Evolutionary conservation across 2,888 invertebrate species (phyloP), one percentile per base, ranked within the genome.

Genomic region (Tyria jacobaeae): DNA sequence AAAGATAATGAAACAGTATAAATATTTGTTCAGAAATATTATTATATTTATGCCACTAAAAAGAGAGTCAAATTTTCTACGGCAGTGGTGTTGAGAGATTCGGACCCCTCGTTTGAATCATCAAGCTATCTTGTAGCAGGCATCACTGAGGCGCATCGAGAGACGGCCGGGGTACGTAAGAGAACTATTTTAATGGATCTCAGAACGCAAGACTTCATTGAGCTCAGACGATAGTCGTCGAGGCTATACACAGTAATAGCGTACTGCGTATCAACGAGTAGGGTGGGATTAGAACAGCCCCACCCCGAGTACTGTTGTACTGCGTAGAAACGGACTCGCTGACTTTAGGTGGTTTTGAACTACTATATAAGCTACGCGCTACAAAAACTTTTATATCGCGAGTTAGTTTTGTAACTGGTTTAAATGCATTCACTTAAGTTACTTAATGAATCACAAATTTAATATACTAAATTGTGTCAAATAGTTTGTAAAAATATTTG

Each of bases 281-380:
- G 35, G 49, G 54, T 62, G 50, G 54, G 34, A 27, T 54, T 57
- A 57, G 50, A 14, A 34, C 49, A 62, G 62, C 54, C n/a, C 57
- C 57, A 62, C 57, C 55, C 17, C 37, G 10, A 21, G 25, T n/a
- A 61, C 57, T 62, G 39, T 47, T 24, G n/a, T 31, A 44, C 57
- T 52, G 62, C 25, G 62, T 62, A 62, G 62, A 62, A 52, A 57
- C 62, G 62, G 62, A 62, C 62, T 52, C 62, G 37, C 62, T 47
- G 25, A 31, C 2, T 1, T 9, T 1, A 0, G 37, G 4, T 1
- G n/a, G 3, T 3, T 35, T 12, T 3, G 10, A 24, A 14, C 0
- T 37, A 21, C 34, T 41, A 50, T 41, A 41, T 49, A 51, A 25
- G 4, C 31, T 41, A 44, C 24, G 7, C n/a, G n/a, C 10, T 10